A percentile compares a stretch with the other conserved stretches of the same genome.
Conservation (phyloP, 2,888 invertebrate genomes). For the Lathronympha strigana region DNA sequence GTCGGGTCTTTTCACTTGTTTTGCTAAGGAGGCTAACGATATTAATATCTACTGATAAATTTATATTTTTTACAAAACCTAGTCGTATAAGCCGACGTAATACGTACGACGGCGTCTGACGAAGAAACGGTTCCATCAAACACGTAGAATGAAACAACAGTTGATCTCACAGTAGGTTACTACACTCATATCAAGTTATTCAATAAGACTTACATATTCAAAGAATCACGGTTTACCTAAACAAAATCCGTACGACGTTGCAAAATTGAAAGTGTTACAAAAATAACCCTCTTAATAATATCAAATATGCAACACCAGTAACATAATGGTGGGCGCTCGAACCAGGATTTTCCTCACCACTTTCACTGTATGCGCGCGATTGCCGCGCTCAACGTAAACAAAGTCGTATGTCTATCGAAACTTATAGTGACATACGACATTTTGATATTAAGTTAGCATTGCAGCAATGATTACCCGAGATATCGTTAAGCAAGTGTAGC, state of each 20-base stretch:
- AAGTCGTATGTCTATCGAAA: neutral
- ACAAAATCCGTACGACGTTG: neutral
- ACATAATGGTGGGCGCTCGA: slow-evolving; percentile 8
- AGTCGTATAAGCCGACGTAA: too few relatives aligned
- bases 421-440: neutral
- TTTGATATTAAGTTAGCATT: slow-evolving; percentile 3
- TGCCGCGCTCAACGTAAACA: slow-evolving; percentile 3
- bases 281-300: neutral
- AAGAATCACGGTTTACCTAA: too few relatives aligned
- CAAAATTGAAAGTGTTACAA: neutral
- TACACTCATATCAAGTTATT: too few relatives aligned
- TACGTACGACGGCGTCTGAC: too few relatives aligned
- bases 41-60: too few relatives aligned
- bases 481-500: slow-evolving; percentile 32
- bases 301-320: slow-evolving; percentile 11
- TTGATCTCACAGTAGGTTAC: too few relatives aligned
- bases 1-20: too few relatives aligned
- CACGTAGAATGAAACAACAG: too few relatives aligned
- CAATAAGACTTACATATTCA: too few relatives aligned
- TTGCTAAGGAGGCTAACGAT: too few relatives aligned
- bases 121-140: too few relatives aligned
- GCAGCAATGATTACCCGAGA: slow-evolving; percentile 36
- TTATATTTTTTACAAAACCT: too few relatives aligned
- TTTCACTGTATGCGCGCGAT: slow-evolving; percentile 44
- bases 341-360: slow-evolving; percentile 47